Conservation (phyloP, 2,113 vertebrate species). For the Coptodon rendalli region DNA sequence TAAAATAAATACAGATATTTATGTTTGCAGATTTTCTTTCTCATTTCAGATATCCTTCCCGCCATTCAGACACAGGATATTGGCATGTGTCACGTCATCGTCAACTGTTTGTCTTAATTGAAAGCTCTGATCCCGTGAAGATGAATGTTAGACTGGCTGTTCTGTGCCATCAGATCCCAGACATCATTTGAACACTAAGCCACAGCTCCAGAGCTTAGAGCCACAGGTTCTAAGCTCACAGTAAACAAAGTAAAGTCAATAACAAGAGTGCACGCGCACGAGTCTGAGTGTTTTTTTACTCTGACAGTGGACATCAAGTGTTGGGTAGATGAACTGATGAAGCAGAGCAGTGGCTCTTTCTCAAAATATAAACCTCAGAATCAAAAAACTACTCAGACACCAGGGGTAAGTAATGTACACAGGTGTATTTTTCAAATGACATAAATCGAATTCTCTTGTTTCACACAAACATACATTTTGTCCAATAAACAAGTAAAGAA, state of each 20-base stretch:
- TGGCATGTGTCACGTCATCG: neutral
- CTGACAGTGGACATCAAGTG: neutral
- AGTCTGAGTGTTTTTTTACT: neutral
- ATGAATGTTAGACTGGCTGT: neutral
- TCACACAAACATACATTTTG: neutral
- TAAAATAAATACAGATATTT: neutral
- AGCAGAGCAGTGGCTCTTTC: neutral
- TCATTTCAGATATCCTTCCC: neutral
- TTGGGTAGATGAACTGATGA: fast-evolving
- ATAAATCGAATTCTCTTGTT: neutral
- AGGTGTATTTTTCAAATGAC: neutral
- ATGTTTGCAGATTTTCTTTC: neutral
- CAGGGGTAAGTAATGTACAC: neutral
- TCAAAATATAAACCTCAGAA: neutral
- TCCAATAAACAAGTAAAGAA: neutral
- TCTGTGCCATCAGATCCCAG: neutral
- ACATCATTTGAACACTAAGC: neutral
- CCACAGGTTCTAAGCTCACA: neutral
- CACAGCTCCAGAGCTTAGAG: neutral
- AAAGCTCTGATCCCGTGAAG: neutral
- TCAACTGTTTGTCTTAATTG: neutral
- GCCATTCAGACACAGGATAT: neutral
- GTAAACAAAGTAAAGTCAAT: neutral
- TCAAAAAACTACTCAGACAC: neutral
- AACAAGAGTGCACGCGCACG: fast-evolving